Evolutionary conservation across 2,113 vertebrate species (phyloP).

Genomic region (Paracanthobrama guichenoti): DNA sequence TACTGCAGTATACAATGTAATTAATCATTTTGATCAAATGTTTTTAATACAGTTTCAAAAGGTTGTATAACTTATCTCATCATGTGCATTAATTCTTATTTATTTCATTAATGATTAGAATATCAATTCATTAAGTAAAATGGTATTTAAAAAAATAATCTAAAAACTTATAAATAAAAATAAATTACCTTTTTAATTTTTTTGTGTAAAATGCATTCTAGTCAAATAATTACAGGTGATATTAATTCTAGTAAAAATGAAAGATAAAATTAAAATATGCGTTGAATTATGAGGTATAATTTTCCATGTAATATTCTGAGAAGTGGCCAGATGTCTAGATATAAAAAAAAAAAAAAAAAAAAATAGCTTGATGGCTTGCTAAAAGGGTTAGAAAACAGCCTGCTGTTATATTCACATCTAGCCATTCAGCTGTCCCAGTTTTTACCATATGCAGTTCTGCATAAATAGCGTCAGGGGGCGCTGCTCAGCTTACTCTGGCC

Average conservation of each 20-base stretch:
- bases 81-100: neutral
- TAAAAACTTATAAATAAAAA: neutral
- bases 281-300: neutral
- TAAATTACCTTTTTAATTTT: too few relatives aligned
- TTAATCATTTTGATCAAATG: neutral
- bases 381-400: neutral
- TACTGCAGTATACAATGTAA: neutral
- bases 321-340: neutral
- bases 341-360: neutral
- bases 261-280: neutral
- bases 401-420: neutral
- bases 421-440: neutral
- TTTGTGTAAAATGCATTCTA: neutral
- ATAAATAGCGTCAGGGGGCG: neutral
- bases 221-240: neutral
- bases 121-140: neutral
- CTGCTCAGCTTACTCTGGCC: neutral
- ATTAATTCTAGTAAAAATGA: neutral
- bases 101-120: neutral
- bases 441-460: neutral
- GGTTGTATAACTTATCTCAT: neutral
- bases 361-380: neutral
- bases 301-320: neutral
- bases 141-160: neutral
- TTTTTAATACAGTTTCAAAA: neutral